phyloP scores from a whole-genome alignment of 2,888 invertebrate genomes.

The Dryobota labecula region DNA sequence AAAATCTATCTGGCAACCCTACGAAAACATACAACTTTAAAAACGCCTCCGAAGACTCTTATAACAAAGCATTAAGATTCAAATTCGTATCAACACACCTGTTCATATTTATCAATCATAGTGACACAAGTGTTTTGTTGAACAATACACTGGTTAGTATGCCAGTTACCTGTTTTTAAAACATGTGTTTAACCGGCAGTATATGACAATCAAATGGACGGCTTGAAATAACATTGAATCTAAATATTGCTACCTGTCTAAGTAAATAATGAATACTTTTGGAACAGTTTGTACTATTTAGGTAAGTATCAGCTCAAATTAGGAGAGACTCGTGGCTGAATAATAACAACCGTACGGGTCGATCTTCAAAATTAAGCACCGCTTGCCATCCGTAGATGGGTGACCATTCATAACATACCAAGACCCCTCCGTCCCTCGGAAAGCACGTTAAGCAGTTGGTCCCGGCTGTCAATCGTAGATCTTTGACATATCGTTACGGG shows the following conservation, averaged over 20 bases:
- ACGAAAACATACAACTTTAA: constrained; percentile 6
- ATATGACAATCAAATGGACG: constrained; percentile 42
- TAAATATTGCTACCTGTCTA: constrained; percentile 30
- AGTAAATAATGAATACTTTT: constrained; percentile 5
- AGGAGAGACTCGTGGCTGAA: too few relatives aligned
- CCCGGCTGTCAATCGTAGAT: too few relatives aligned
- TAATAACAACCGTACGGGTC: too few relatives aligned
- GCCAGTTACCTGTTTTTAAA: constrained; percentile 63
- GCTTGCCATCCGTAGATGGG: too few relatives aligned
- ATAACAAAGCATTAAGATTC: constrained; percentile 34
- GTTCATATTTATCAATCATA: constrained; percentile 57
- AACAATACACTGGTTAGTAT: constrained; percentile 65
- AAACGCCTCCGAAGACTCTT: constrained; percentile 17
- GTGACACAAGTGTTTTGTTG: constrained; percentile 67
- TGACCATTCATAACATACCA: too few relatives aligned
- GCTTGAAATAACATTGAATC: constrained; percentile 40
- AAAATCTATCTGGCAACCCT: constrained; percentile 44
- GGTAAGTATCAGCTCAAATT: too few relatives aligned
- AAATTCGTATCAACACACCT: constrained; percentile 38
- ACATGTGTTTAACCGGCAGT: constrained; percentile 39
- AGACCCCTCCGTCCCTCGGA: too few relatives aligned
- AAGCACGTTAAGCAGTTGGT: too few relatives aligned
- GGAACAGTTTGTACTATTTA: neutral
- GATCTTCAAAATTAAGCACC: too few relatives aligned
- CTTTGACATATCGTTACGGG: too few relatives aligned